These are phyloP conservation scores for Tanypteryx hageni DNA, from an alignment of 2,888 invertebrate genomes.

Conservation along the genomic window DNA sequence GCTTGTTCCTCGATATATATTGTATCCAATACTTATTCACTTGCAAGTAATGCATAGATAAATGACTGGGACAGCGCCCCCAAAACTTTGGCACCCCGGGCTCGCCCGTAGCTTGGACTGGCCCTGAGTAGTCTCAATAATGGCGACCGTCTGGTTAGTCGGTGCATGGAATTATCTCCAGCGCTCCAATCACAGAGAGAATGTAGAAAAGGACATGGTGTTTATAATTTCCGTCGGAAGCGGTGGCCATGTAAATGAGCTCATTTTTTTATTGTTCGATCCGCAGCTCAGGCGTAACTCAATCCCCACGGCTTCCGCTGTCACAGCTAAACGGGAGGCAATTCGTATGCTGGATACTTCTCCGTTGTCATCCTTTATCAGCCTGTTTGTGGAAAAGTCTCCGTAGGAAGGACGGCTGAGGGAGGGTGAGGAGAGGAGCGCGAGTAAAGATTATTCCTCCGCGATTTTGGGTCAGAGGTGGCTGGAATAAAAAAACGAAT, in stretches of 20 bases:
- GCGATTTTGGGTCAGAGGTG: background rate
- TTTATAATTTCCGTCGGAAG: slow-evolving; percentile 3
- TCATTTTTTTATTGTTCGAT: background rate
- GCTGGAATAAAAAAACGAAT: no score
- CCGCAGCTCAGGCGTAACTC: background rate
- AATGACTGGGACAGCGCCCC: no score
- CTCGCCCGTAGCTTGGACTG: no score
- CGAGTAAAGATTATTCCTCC: no score
- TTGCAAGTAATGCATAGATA: no score
- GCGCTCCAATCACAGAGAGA: background rate
- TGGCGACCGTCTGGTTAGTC: background rate
- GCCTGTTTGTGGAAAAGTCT: background rate
- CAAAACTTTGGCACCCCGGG: no score
- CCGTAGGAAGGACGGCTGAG: no score
- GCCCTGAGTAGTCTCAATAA: background rate
- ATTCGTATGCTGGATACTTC: background rate
- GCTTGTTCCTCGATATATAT: no score
- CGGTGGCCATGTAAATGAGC: slow-evolving; percentile 13
- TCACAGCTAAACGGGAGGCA: background rate
- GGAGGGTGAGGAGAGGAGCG: background rate
- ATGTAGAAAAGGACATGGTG: background rate
- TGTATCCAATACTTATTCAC: no score
- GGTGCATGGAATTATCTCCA: background rate
- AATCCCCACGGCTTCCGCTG: background rate
- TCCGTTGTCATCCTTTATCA: background rate